Evolutionary conservation across 2,888 invertebrate genomes (phyloP).

Genomic region (Drosophila dives): DNA sequence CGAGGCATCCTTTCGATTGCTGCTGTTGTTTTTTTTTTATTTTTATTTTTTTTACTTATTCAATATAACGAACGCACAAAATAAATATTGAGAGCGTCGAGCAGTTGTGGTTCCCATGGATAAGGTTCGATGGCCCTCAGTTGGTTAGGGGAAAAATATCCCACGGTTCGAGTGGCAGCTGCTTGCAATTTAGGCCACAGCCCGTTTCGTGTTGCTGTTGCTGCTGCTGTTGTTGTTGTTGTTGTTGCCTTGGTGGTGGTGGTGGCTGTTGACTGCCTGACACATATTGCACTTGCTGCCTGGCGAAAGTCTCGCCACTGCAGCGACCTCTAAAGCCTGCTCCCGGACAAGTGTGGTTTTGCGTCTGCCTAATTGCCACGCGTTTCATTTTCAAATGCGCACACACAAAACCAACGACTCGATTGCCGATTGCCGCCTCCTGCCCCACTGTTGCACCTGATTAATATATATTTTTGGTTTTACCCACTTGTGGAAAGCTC

Average conservation of each 20-base stretch:
- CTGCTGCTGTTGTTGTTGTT: constrained; percentile 33
- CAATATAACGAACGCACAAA: constrained; percentile 76
- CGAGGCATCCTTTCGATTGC: constrained; percentile 47
- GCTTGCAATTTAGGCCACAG: constrained; percentile 83
- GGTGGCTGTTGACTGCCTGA: constrained; percentile 56
- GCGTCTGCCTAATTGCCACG: constrained; percentile 66
- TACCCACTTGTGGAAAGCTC: constrained; percentile 45
- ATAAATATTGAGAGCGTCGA: constrained; percentile 81
- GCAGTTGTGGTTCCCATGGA: constrained; percentile 84
- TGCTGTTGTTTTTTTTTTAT: constrained; percentile 26
- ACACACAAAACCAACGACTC: constrained; percentile 8
- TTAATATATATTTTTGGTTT: constrained; percentile 33
- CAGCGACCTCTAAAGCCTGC: constrained; percentile 47
- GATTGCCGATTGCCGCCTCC: constrained; percentile 15
- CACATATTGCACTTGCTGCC: constrained; percentile 76
- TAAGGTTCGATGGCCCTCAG: constrained; percentile 76
- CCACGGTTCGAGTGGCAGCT: constrained; percentile 84
- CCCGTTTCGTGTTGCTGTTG: constrained; percentile 59
- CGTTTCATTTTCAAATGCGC: constrained; percentile 54
- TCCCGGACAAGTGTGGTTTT: constrained; percentile 42
- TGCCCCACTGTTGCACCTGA: constrained; percentile 46
- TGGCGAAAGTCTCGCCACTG: constrained; percentile 52
- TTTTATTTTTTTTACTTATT: constrained; percentile 56
- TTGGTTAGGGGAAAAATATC: constrained; percentile 80
- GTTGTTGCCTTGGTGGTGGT: constrained; percentile 42